Conservation (phyloP, 1,140 invertebrate species). For the Formica selysi region DNA sequence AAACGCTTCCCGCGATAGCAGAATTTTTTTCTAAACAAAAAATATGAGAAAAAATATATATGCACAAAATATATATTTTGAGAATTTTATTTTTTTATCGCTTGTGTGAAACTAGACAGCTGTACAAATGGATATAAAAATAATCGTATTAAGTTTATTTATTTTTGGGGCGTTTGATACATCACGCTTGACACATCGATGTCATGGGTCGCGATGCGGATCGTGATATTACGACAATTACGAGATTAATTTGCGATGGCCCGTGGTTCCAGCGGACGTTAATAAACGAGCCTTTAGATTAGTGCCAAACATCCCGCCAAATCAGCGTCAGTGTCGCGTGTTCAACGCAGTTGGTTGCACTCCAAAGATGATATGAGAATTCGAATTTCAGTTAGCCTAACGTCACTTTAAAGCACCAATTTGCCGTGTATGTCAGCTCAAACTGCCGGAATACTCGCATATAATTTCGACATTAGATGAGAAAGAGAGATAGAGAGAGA, state of each 20-base stretch:
- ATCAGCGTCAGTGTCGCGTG: conserved; percentile 27
- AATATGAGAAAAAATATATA: neutral
- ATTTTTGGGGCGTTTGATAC: too few relatives aligned
- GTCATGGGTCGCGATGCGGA: neutral
- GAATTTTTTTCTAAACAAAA: neutral
- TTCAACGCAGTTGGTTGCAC: conserved; percentile 26
- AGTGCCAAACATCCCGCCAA: conserved; percentile 27
- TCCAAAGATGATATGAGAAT: conserved; percentile 22
- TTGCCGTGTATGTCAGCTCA: conserved; percentile 20
- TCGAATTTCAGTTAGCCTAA: conserved; percentile 28
- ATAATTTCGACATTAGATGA: conserved; percentile 37
- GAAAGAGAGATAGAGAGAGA: too few relatives aligned
- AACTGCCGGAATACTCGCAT: conserved; percentile 32
- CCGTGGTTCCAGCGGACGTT: conserved; percentile 1
- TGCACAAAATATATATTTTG: neutral
- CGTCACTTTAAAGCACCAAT: conserved; percentile 61
- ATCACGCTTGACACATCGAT: neutral
- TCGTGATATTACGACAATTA: neutral
- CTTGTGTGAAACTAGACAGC: neutral
- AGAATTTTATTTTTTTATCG: neutral
- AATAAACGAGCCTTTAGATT: conserved; percentile 61
- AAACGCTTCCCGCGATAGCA: neutral
- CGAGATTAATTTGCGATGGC: conserved; percentile 34
- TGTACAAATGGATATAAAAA: neutral
- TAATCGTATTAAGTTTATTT: neutral